phyloP scores from a whole-genome alignment of 2,797 vertebrate species.

The Coendou prehensilis region DNA sequence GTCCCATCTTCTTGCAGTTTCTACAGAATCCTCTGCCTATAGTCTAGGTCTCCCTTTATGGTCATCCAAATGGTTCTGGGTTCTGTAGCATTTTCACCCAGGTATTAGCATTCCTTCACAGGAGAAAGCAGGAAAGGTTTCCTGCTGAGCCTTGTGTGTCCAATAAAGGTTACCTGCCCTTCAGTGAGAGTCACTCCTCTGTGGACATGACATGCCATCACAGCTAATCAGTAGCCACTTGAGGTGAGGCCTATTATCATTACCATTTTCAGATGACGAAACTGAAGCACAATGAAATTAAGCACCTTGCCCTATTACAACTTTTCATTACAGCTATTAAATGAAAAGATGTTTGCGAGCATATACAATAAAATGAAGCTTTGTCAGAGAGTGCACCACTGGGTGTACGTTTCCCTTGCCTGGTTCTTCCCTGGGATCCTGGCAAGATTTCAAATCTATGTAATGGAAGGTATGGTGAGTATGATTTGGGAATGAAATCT shows the following conservation, averaged over 20 bases:
- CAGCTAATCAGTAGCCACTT: neutral
- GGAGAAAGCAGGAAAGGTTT: neutral
- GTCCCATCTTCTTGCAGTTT: neutral
- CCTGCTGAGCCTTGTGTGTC: fast-evolving
- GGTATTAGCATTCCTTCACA: neutral
- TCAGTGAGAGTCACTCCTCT: neutral
- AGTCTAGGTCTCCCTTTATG: neutral
- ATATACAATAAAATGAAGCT: neutral
- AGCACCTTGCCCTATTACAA: neutral
- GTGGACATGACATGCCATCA: neutral
- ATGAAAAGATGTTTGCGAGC: neutral
- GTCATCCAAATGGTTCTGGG: neutral
- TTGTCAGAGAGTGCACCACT: neutral
- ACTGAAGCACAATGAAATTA: neutral
- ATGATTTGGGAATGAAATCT: neutral
- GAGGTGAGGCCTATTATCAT: neutral
- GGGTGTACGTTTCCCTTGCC: neutral
- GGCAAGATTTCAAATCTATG: neutral
- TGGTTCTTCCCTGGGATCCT: neutral
- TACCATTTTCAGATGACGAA: neutral
- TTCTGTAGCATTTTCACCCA: neutral
- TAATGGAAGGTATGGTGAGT: neutral
- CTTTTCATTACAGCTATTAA: neutral
- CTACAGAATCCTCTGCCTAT: neutral
- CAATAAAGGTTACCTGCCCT: neutral